Percentiles rank a stretch among this genome's conserved stretches.
These are phyloP conservation scores for Lichenostomus cassidix DNA, from an alignment of 2,113 vertebrate genomes.

Conservation along the genomic window DNA sequence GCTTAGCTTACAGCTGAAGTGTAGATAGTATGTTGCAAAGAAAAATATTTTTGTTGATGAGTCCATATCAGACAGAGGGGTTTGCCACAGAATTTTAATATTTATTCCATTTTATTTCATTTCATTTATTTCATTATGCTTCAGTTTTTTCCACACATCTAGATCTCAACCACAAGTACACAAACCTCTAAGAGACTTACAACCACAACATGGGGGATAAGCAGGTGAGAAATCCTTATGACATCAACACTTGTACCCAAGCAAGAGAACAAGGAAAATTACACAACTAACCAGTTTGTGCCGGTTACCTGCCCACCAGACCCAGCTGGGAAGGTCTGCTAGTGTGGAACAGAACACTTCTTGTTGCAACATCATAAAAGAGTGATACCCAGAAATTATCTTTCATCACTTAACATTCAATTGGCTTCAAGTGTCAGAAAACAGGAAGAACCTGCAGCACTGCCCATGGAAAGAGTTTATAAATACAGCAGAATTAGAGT, in stretches of 20 bases:
- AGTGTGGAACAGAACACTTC: background rate
- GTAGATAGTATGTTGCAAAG: background rate
- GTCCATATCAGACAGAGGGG: background rate
- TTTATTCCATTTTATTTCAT: background rate
- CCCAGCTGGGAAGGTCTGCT: background rate
- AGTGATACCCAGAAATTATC: background rate
- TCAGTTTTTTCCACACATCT: background rate
- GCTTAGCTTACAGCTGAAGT: background rate
- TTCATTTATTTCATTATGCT: background rate
- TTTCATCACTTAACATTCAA: background rate
- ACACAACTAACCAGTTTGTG: background rate
- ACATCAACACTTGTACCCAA: background rate
- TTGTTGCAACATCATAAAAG: background rate
- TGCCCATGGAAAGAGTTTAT: background rate
- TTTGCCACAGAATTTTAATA: background rate
- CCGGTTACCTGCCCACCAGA: background rate
- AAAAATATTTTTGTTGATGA: background rate
- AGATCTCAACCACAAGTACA: background rate
- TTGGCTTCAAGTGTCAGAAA: background rate
- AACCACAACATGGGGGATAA: rapidly evolving
- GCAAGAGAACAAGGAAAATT: background rate
- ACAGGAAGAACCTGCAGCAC: background rate
- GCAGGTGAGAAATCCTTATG: background rate
- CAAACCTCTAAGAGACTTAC: background rate
- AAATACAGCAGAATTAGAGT: background rate